Base-by-base conservation (phyloP, 2,113 vertebrate species). In the Scytalopus superciliaris region DNA sequence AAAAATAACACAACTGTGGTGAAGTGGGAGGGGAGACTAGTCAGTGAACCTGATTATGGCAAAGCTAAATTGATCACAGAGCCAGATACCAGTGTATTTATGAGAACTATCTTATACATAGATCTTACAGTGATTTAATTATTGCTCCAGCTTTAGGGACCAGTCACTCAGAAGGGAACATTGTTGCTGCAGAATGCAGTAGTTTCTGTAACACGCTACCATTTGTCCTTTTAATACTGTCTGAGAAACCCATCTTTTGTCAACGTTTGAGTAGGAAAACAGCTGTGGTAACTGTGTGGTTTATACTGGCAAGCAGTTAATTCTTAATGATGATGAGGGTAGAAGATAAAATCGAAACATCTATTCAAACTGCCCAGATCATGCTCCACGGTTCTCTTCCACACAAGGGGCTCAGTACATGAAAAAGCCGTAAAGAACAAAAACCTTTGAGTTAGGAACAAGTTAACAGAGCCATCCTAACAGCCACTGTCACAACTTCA, bases 271-370 rank as follows among this genome's bases (percentile, higher is more conserved):
- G 62, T 30, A 94, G 59, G 63, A 92, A 92, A 97, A 88, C 79
- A 92, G n/a, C 68, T 77, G 70, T 85, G 24, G 67, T 59, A 83
- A 57, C 42, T 40, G 7, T 49, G 59, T 68, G 35, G 72, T 80
- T 95, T 93, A 18, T 84, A 53, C 16, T 90, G 92, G 92, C 92
- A 92, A 92, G 59, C 33, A 83, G 40, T 77, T 67, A 67, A 35
- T 77, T 93, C 56, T 89, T 90, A 92, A 84, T 80, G 64, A 19
- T 88, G 59, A 86, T 63, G 72, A 69, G 18, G 30, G 40, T 35
- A 79, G 57, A 90, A 37, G 85, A 87, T 92, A 90, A 94, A 93
- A 91, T 50, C 0, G 7, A 91, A 95, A 79, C n/a, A 75, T 47
- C 37, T 85, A 64, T 85, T 93, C n/a, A 21, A 72, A 27, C 18